Evolutionary conservation across 2,113 vertebrate genomes (phyloP), one percentile per base, ranked within the genome.

Genomic region (Brachyhypopomus gauderio): DNA sequence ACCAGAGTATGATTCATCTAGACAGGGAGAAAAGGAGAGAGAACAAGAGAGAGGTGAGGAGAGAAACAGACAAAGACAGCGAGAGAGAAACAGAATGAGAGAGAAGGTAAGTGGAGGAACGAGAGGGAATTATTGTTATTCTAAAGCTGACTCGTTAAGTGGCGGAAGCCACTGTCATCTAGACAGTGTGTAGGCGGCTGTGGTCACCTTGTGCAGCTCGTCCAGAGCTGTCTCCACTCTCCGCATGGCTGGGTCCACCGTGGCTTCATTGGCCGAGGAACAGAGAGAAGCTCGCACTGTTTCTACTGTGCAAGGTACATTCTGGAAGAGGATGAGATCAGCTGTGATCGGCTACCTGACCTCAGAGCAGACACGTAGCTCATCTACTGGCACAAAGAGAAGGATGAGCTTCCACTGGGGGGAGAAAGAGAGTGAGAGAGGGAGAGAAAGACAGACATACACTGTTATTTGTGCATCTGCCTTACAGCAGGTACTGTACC

Each of bases 401-500:
- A 94, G 79, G 72, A 92, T 81, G 20, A 93, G 70, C 77, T 91
- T 92, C 93, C 93, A 94, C 93, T 93, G 78, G 41, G 76, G 9
- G 5, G 41, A 45, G 41, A 45, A 45, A 74, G 58, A 82, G 19
- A 78, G 6, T 75, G 17, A 76, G 6, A 73, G 20, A 77, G 1
- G 22, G 55, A 71, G 11, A 79, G 38, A 59, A 12, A 64, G 20
- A 23, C 4, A 81, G 71, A 73, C 17, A 56, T 0, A 69, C 27
- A 63, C 8, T 17, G 30, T 64, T 64, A 30, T 64, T 62, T 5
- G 62, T 45, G 41, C 9, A 14, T 52, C 45, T 52, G 45, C 45
- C 6, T 48, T 48, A 48, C 12, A 52, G 45, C 12, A 52, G 45
- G 8, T 52, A 52, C 9, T 52, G 45, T 52, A 14, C 45, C 12